A percentile compares a stretch with the other conserved stretches of the same genome.
phyloP scores from a whole-genome alignment of 2,113 vertebrate genomes.

The Chaenogobius annularis region DNA sequence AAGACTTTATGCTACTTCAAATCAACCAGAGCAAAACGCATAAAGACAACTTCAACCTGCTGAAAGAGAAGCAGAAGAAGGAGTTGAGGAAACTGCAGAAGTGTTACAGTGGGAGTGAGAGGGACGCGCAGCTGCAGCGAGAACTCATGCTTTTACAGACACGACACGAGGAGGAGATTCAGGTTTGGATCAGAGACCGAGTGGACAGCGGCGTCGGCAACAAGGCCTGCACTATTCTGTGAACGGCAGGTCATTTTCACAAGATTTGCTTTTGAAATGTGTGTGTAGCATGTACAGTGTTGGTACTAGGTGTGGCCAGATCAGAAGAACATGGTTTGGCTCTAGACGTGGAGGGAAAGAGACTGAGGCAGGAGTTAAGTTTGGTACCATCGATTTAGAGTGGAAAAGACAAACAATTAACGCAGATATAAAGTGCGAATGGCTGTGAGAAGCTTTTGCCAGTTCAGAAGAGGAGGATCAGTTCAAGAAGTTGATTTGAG shows the following conservation, averaged over 20 bases:
- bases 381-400: no score
- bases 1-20: not conserved
- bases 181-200: conserved; percentile 25
- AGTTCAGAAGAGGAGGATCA: no score
- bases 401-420: no score
- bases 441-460: no score
- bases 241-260: conserved; percentile 5
- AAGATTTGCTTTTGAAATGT: no score
- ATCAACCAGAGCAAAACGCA: not conserved
- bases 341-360: no score
- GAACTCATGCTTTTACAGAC: not conserved
- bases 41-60: not conserved
- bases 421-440: no score
- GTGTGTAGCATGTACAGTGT: no score
- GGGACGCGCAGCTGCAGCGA: not conserved
- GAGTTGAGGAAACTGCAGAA: not conserved
- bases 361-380: no score
- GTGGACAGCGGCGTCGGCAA: not conserved
- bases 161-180: not conserved
- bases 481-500: no score
- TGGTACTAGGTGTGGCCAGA: no score
- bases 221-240: conserved; percentile 17
- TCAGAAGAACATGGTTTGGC: no score
- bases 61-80: conserved; percentile 13
- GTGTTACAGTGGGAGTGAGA: fast-evolving